These are phyloP conservation scores for Chloromyia formosa DNA, from an alignment of 2,888 invertebrate genomes.

Conservation along the genomic window DNA sequence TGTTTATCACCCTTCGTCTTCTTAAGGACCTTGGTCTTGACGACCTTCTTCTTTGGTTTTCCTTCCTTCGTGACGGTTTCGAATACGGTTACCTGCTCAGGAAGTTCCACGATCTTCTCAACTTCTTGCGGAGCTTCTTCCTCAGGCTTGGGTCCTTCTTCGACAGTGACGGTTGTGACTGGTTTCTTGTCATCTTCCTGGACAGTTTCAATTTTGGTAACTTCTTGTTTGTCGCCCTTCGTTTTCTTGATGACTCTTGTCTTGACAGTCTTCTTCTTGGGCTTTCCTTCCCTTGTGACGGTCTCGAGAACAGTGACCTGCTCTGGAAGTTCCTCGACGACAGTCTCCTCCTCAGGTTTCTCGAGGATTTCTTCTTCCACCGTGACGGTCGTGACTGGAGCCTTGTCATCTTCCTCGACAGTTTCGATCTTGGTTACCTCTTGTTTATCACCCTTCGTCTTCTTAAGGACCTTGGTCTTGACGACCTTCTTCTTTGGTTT, in stretches of 20 bases:
- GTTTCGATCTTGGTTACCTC: constrained; percentile 60
- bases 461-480: constrained; percentile 52
- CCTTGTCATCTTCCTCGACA: constrained; percentile 55
- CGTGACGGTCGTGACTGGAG: constrained; percentile 56
- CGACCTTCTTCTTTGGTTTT: constrained; percentile 52
- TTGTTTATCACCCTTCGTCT: constrained; percentile 52
- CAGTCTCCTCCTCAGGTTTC: constrained; percentile 45
- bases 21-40: constrained; percentile 42
- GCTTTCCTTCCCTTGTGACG: constrained; percentile 60
- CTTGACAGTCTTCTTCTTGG: constrained; percentile 53
- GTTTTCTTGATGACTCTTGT: constrained; percentile 52
- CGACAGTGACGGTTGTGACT: constrained; percentile 56
- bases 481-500: constrained; percentile 53
- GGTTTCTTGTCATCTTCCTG: constrained; percentile 56
- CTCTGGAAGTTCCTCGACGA: constrained; percentile 57
- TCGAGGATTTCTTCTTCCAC: constrained; percentile 50
- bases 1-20: constrained; percentile 53
- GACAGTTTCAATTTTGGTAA: constrained; percentile 58
- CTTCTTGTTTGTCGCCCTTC: constrained; percentile 54
- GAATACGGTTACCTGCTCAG: constrained; percentile 52
- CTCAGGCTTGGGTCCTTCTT: constrained; percentile 55
- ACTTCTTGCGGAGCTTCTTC: too few relatives aligned
- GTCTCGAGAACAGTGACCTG: constrained; percentile 62
- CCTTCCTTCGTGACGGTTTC: constrained; percentile 52
- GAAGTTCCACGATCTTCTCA: constrained; percentile 58